Evolutionary conservation across 2,113 vertebrate genomes (phyloP).

Genomic region (Anarhynchus alexandrinus): DNA sequence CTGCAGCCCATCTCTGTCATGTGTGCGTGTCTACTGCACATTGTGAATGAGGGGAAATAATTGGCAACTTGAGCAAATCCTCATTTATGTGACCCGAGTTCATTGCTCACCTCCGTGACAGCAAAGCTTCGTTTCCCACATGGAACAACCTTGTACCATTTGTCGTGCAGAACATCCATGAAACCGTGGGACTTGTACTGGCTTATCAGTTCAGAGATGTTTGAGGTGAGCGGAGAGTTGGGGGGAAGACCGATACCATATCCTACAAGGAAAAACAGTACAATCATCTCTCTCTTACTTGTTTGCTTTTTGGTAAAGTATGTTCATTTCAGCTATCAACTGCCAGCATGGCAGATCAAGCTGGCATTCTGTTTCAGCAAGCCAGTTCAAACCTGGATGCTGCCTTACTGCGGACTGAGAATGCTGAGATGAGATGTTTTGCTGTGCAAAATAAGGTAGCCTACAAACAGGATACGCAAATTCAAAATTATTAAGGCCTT

Average conservation of each 20-base stretch:
- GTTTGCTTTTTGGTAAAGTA: not conserved
- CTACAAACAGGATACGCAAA: not conserved
- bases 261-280: constrained; percentile 73
- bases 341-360: not conserved
- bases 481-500: not conserved
- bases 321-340: not conserved
- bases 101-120: constrained; percentile 86
- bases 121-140: constrained; percentile 96
- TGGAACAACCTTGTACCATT: constrained; percentile 98
- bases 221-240: constrained; percentile 92
- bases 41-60: not conserved
- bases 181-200: constrained; percentile 98
- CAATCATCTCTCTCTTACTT: not conserved
- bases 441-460: not conserved
- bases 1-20: not conserved
- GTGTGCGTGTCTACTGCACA: not conserved
- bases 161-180: constrained; percentile 97
- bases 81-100: not conserved
- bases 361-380: not conserved
- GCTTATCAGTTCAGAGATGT: constrained; percentile 94
- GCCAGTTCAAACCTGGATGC: not conserved
- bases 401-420: not conserved
- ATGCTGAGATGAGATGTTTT: not conserved
- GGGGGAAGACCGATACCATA: constrained; percentile 98
- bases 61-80: not conserved